Conservation (phyloP, 2,113 vertebrate genomes). For the Oophaga pumilio region DNA sequence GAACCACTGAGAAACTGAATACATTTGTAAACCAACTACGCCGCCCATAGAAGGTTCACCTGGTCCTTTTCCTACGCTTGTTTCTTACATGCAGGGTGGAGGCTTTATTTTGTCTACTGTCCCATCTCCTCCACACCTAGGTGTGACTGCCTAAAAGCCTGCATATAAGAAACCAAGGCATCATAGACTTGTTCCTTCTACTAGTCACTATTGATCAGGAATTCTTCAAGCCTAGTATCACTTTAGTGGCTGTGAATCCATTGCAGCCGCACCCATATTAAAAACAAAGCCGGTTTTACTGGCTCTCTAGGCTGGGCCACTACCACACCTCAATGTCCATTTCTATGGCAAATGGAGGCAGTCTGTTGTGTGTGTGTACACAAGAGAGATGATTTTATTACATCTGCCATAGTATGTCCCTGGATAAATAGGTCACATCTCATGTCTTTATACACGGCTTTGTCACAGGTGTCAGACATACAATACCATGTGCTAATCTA, state of each 20-base stretch:
- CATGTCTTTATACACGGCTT: background rate
- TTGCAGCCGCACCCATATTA: constrained; percentile 34
- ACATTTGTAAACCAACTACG: background rate
- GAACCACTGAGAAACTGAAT: too few species aligned
- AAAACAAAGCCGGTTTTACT: constrained; percentile 43
- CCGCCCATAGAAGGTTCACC: background rate
- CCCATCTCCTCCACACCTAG: constrained; percentile 14
- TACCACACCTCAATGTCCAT: constrained; percentile 42
- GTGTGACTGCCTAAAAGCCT: constrained; percentile 7
- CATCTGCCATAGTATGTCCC: background rate
- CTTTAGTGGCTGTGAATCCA: constrained; percentile 13
- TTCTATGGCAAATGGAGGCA: constrained; percentile 3
- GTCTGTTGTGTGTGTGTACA: background rate
- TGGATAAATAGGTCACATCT: background rate
- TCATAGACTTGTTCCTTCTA: background rate
- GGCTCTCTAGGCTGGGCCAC: background rate
- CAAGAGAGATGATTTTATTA: background rate
- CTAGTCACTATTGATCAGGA: background rate
- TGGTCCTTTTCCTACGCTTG: background rate
- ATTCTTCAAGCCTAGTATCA: constrained; percentile 31
- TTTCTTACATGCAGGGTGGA: background rate
- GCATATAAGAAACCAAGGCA: constrained; percentile 5
- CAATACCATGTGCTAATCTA: background rate
- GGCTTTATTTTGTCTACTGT: background rate
- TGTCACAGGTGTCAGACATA: background rate